Evolutionary conservation across 2,113 vertebrate species (phyloP).

Genomic region (Percopsis transmontana): DNA sequence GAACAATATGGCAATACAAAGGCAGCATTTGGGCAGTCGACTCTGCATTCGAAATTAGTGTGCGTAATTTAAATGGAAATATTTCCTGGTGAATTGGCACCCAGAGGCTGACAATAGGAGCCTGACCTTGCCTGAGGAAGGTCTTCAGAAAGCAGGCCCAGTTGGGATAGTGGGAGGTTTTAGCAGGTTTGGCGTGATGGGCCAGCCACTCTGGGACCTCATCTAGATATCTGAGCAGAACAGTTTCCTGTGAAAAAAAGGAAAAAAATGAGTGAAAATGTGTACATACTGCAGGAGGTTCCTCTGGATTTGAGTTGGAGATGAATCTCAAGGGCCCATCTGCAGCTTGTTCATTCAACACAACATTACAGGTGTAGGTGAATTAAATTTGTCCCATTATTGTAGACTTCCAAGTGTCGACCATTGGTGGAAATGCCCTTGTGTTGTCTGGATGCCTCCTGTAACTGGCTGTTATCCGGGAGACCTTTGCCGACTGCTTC

Average conservation of each 20-base stretch:
- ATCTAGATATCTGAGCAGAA: slow-evolving; percentile 85
- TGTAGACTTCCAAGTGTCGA: slow-evolving; percentile 32
- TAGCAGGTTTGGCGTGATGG: slow-evolving; percentile 83
- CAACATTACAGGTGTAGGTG: slow-evolving; percentile 32
- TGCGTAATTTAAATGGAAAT: slow-evolving; percentile 25
- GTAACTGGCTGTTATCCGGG: slow-evolving; percentile 62
- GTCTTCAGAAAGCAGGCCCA: slow-evolving; percentile 89
- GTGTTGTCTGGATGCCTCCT: slow-evolving; percentile 53
- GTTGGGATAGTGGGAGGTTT: slow-evolving; percentile 85
- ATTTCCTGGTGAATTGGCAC: slow-evolving; percentile 39
- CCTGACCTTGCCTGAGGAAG: slow-evolving; percentile 89
- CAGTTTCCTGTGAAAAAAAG: slow-evolving; percentile 84
- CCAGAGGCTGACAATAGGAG: slow-evolving; percentile 32
- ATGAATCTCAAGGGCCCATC: slow-evolving; percentile 16
- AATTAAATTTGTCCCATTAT: slow-evolving; percentile 31
- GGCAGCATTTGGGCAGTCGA: slow-evolving; percentile 24
- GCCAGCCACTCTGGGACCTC: slow-evolving; percentile 88
- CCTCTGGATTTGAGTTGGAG: slow-evolving; percentile 1
- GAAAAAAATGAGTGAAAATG: slow-evolving; percentile 81
- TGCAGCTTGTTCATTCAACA: slow-evolving; percentile 15
- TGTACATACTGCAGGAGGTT: slow-evolving; percentile 7
- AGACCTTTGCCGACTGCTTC: slow-evolving; percentile 62
- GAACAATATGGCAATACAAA: slow-evolving; percentile 20
- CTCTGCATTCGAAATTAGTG: slow-evolving; percentile 19
- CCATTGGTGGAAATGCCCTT: slow-evolving; percentile 37